Base-by-base conservation (phyloP, 2,888 invertebrate species). In the Polydrusus tereticollis region DNA sequence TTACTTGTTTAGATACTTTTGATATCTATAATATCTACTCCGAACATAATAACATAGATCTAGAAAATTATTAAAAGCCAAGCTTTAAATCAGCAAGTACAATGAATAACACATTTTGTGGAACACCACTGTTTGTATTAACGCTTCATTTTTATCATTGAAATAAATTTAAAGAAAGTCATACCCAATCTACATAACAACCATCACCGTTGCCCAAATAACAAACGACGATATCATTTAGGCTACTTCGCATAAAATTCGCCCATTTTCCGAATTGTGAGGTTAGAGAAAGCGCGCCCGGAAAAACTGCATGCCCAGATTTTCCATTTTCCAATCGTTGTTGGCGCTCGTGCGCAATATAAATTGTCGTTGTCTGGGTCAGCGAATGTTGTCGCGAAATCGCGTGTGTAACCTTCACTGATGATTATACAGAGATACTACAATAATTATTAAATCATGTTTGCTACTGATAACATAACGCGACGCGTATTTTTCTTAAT, bases 251-350 rank as follows among this genome's bases (percentile, higher is more conserved):
- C 23, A 50, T 50, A 29, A 10, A 18, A 8, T 23, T 21, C 10
- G 29, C 7, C 18, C 63, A 63, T 63, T 63, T 63, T 69, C 55
- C 62, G 12, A 69, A 67, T 50, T 70, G 57, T 70, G 57, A 65
- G 70, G 70, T 70, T 70, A 70, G 59, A 47, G 26, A 70, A 52
- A 50, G 58, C 65, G 58, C 65, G 14, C 45, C 29, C 70, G 65
- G 70, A 41, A 70, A 65, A 70, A 70, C 70, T 70, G 43, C 14
- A 38, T 18, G 64, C 64, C 52, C 50, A 52, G 59, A 52, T 70
- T 70, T 70, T 47, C 65, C 45, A 52, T 58, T 63, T 65, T 70
- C 55, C 70, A 65, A 70, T 70, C 70, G 70, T 70, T 70, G 65
- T 12, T 26, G 23, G 10, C 20, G 65, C 43, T 64, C 26, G 12